These are phyloP conservation scores for Sinhomidia bicolor DNA, from an alignment of 2,888 invertebrate species.

Conservation along the genomic window DNA sequence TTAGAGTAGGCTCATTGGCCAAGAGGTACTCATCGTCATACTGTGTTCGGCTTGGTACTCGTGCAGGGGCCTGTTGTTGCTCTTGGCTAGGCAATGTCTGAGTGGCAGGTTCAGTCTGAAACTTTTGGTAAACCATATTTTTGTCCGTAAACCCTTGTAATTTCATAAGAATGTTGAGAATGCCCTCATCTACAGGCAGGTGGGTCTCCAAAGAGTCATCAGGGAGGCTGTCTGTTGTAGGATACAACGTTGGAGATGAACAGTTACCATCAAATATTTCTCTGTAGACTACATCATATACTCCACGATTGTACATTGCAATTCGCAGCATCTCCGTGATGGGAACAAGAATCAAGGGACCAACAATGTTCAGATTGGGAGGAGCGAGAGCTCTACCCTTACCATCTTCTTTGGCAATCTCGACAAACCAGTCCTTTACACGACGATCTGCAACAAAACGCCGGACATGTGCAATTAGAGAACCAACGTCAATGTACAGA, in stretches of 20 bases:
- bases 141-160: constrained; percentile 26
- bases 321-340: constrained; percentile 50
- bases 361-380: constrained; percentile 26
- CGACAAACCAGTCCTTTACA: constrained; percentile 59
- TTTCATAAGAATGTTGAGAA: constrained; percentile 41
- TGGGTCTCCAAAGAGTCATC: not conserved
- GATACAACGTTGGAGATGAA: constrained; percentile 32
- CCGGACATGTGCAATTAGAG: not conserved
- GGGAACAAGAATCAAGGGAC: constrained; percentile 15
- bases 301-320: constrained; percentile 56
- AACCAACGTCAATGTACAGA: not conserved
- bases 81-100: not conserved
- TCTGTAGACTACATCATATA: constrained; percentile 54
- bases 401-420: constrained; percentile 35
- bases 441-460: constrained; percentile 29
- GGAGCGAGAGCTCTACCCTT: not conserved
- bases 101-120: not conserved
- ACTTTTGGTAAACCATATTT: constrained; percentile 17
- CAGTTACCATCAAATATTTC: constrained; percentile 55
- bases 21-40: constrained; percentile 34
- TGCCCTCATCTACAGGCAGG: constrained; percentile 19
- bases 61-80: not conserved
- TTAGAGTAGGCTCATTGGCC: constrained; percentile 24
- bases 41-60: not conserved
- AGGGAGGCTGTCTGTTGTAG: not conserved